These are phyloP conservation scores for Drosophila flavopinicola DNA, from an alignment of 2,888 invertebrate genomes.

Conservation along the genomic window DNA sequence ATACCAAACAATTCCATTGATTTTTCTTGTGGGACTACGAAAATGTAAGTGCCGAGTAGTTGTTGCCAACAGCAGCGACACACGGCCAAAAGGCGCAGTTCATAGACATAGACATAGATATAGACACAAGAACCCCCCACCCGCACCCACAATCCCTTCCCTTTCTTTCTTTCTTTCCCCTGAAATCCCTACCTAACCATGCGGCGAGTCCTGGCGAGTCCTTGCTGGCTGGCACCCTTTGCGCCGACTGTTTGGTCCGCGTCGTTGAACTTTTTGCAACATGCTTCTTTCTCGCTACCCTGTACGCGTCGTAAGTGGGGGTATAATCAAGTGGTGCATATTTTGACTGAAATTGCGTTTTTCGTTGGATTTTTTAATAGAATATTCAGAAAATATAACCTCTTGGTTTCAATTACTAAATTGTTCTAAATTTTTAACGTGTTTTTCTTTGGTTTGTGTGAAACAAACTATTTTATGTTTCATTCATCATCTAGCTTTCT, in stretches of 20 bases:
- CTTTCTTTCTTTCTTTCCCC: no score
- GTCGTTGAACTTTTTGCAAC: constrained; percentile 77
- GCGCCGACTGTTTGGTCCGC: constrained; percentile 44
- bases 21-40: constrained; percentile 76
- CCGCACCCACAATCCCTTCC: not conserved
- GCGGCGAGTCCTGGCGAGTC: constrained; percentile 9
- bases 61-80: constrained; percentile 9
- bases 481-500: no score
- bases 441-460: no score
- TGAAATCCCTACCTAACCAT: not conserved
- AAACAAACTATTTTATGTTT: no score
- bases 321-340: no score
- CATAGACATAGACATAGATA: constrained; percentile 41
- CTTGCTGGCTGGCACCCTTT: constrained; percentile 35
- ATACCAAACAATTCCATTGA: constrained; percentile 78
- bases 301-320: not conserved
- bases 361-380: no score
- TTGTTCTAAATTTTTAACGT: no score
- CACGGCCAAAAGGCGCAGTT: constrained; percentile 29
- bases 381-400: no score
- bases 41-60: constrained; percentile 47
- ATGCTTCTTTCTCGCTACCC: constrained; percentile 36
- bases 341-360: no score
- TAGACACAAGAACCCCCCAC: constrained; percentile 6
- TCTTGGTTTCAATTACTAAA: no score